These are phyloP conservation scores for Phaethornis superciliosus DNA, from an alignment of 2,113 vertebrate genomes.

Conservation along the genomic window DNA sequence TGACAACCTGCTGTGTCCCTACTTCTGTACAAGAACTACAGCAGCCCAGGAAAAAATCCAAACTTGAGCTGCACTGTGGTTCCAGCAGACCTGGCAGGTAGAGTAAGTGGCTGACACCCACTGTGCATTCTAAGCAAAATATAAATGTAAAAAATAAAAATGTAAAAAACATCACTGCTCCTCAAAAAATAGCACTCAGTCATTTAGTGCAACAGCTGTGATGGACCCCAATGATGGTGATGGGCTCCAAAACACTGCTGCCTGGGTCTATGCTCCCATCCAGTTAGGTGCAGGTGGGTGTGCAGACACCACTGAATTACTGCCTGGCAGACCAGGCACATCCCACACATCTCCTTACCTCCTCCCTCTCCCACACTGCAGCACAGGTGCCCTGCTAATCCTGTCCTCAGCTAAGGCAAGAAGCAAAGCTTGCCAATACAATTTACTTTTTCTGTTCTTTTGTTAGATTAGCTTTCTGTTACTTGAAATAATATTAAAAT, in stretches of 20 bases:
- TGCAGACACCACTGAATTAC: rapidly evolving
- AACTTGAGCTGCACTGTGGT: not conserved
- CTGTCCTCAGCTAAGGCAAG: not conserved
- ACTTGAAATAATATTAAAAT: not conserved
- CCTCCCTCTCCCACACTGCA: not conserved
- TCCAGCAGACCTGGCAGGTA: not conserved
- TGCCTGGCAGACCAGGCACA: not conserved
- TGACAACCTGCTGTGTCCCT: rapidly evolving
- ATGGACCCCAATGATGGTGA: not conserved
- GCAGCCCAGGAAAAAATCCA: not conserved
- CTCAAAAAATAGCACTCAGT: not conserved
- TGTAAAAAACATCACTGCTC: not conserved
- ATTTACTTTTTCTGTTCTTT: not conserved
- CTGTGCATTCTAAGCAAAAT: not conserved
- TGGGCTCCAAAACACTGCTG: not conserved
- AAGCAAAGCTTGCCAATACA: not conserved
- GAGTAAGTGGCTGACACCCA: not conserved
- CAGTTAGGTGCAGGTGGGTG: not conserved
- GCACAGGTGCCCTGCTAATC: not conserved
- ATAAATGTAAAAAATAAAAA: not conserved
- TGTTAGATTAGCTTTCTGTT: not conserved
- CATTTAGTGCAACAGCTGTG: not conserved
- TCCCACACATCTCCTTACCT: not conserved
- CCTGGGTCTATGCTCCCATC: not conserved
- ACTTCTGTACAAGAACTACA: not conserved